phyloP scores from a whole-genome alignment of 2,797 vertebrate genomes.

The Huso huso region DNA sequence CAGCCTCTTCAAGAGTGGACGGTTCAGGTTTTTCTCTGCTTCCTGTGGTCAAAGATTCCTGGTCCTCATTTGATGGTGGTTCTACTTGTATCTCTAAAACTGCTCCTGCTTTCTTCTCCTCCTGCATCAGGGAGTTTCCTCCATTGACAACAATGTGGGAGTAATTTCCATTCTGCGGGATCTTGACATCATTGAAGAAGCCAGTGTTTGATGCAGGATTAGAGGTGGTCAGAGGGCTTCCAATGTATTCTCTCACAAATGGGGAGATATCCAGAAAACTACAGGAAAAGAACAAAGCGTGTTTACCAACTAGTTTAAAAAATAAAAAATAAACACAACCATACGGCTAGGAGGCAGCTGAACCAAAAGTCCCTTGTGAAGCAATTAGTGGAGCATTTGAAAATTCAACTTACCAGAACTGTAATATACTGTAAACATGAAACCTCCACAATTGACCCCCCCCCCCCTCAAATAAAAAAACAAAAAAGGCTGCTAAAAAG shows the following conservation, averaged over 20 bases:
- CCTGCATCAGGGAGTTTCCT: not conserved
- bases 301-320: not conserved
- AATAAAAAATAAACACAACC: not conserved
- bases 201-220: conserved; percentile 9
- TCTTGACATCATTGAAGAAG: conserved; percentile 9
- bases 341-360: not conserved
- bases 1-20: not conserved
- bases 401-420: too few species aligned
- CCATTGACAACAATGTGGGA: conserved; percentile 19
- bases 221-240: not conserved
- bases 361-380: too few species aligned
- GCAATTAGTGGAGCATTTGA: too few species aligned
- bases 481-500: too few species aligned
- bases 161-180: conserved; percentile 18
- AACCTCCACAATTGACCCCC: too few species aligned
- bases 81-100: not conserved
- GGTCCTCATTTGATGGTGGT: too few species aligned
- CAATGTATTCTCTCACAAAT: conserved; percentile 1
- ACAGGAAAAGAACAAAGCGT: conserved; percentile 8
- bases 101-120: not conserved
- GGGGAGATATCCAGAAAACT: conserved; percentile 15
- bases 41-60: too few species aligned
- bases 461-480: too few species aligned
- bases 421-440: too few species aligned
- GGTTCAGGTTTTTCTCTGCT: not conserved